Conservation (phyloP, 1,140 invertebrate species). For the Habropoda laboriosa region DNA sequence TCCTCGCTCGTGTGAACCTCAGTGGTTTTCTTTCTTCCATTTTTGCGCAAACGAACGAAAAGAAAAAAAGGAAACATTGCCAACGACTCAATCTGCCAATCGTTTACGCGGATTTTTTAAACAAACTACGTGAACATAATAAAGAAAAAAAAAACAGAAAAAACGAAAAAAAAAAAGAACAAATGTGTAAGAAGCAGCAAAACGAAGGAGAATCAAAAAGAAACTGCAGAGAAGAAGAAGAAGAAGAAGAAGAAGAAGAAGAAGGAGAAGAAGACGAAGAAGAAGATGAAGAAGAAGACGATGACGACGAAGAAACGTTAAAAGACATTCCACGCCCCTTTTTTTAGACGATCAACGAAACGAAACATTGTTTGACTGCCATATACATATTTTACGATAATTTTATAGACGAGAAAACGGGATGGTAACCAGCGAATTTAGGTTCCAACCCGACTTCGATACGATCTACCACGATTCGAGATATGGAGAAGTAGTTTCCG, state of each 20-base stretch:
- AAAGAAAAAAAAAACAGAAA: too few species aligned
- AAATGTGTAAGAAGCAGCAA: not conserved
- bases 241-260: not conserved
- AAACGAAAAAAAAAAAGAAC: too few species aligned
- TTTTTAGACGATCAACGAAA: constrained; percentile 34
- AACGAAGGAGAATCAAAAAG: constrained; percentile 17
- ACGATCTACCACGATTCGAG: constrained; percentile 7
- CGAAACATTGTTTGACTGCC: constrained; percentile 33
- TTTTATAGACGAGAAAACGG: constrained; percentile 37
- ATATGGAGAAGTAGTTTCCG: constrained; percentile 12
- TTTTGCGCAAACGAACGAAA: not conserved
- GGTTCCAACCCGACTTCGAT: constrained; percentile 1
- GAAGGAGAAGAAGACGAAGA: not conserved
- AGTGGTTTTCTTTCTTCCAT: constrained; percentile 43
- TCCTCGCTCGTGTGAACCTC: constrained; percentile 19
- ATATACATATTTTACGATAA: constrained; percentile 27
- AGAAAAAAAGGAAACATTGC: constrained; percentile 34
- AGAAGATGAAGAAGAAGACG: not conserved
- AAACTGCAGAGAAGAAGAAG: not conserved
- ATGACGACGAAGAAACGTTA: constrained; percentile 1
- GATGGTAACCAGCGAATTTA: not conserved
- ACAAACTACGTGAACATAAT: too few species aligned
- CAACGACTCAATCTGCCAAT: constrained; percentile 46
- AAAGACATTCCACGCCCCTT: constrained; percentile 32
- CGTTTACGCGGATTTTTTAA: constrained; percentile 16